Evolutionary conservation across 2,113 vertebrate genomes (phyloP).

Genomic region (Brachyhypopomus occidentalis): DNA sequence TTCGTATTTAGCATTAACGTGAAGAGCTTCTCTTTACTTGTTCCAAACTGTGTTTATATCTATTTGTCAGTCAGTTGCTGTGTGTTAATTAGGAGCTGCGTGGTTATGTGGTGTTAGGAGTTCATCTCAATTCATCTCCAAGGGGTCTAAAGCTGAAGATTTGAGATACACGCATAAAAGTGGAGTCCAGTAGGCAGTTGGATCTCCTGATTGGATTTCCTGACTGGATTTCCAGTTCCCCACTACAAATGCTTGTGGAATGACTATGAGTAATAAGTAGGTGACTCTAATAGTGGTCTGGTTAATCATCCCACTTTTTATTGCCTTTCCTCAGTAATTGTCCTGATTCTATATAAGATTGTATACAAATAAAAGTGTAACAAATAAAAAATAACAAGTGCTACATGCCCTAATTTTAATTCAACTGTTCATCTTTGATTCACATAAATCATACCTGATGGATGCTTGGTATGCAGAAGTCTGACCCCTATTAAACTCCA

Average conservation of each 20-base stretch:
- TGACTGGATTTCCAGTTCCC: too few relatives aligned
- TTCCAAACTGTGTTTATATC: neutral
- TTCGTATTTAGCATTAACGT: neutral
- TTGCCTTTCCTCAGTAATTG: neutral
- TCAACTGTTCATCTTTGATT: slow-evolving; percentile 11
- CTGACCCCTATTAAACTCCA: neutral
- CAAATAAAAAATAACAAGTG: too few relatives aligned
- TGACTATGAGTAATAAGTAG: too few relatives aligned
- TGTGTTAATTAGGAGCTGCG: neutral
- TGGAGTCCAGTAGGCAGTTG: too few relatives aligned
- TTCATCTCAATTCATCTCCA: neutral
- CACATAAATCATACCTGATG: neutral
- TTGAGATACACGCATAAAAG: neutral
- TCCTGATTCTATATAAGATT: neutral
- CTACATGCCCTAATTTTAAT: neutral
- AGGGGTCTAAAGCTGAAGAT: neutral
- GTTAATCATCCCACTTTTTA: neutral
- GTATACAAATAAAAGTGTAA: neutral
- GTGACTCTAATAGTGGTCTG: too few relatives aligned
- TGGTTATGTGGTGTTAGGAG: neutral
- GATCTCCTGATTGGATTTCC: too few relatives aligned
- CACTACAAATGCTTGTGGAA: neutral
- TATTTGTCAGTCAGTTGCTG: neutral
- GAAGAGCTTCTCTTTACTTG: too few relatives aligned
- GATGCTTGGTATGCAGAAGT: neutral